Evolutionary conservation across 2,113 vertebrate genomes (phyloP).

Genomic region (Calyptomena viridis): DNA sequence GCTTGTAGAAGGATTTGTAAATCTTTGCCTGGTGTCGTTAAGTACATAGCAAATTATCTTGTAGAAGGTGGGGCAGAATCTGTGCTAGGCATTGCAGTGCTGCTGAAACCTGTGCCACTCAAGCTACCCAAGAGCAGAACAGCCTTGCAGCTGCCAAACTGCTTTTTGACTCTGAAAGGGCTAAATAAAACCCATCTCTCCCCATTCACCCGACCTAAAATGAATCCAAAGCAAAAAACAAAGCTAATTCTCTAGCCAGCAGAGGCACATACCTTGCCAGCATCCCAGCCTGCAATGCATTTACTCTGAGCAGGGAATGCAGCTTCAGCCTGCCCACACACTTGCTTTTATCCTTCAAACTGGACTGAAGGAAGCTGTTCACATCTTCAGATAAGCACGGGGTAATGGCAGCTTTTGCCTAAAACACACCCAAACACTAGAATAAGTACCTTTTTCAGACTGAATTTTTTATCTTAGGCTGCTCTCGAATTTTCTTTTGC

Average conservation of each 20-base stretch:
- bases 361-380: background rate
- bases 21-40: background rate
- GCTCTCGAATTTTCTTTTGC: background rate
- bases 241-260: background rate
- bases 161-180: background rate
- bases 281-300: background rate
- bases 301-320: background rate
- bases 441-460: background rate
- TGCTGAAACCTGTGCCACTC: background rate
- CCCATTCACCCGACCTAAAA: background rate
- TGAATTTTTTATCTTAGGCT: background rate
- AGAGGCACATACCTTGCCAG: background rate
- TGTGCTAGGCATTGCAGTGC: background rate
- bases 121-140: background rate
- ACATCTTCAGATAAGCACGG: background rate
- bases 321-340: background rate
- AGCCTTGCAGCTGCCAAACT: background rate
- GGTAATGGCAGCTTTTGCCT: background rate
- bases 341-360: background rate
- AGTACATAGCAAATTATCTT: background rate
- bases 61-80: background rate
- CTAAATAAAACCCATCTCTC: background rate
- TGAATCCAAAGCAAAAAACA: background rate
- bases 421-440: background rate
- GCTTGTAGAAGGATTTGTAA: background rate